Evolutionary conservation across 2,797 vertebrate species (phyloP).

Genomic region (Chelon labrosus): DNA sequence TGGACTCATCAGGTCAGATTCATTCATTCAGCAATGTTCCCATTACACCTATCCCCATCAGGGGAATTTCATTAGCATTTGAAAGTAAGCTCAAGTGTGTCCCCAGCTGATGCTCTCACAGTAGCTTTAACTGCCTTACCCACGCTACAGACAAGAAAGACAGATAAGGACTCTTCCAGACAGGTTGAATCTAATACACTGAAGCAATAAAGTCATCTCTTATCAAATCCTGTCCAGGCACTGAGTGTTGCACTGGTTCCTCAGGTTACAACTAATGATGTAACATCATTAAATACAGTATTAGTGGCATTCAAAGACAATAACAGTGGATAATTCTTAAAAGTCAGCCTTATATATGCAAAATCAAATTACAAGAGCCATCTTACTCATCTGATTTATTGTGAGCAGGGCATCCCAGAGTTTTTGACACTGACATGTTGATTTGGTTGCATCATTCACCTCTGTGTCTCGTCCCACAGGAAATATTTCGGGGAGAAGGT

Average conservation of each 20-base stretch:
- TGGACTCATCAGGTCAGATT: slow-evolving; percentile 92
- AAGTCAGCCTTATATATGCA: too few relatives aligned
- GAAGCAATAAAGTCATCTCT: too few relatives aligned
- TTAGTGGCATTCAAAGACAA: too few relatives aligned
- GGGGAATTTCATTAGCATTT: not conserved
- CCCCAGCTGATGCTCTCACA: not conserved
- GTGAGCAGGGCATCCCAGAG: too few relatives aligned
- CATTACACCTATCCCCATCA: not conserved
- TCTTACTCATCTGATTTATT: too few relatives aligned
- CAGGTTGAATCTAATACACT: not conserved
- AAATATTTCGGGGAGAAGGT: slow-evolving; percentile 99
- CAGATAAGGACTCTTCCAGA: slow-evolving; percentile 1
- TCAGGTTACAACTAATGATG: too few relatives aligned
- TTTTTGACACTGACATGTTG: too few relatives aligned
- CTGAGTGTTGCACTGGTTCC: too few relatives aligned
- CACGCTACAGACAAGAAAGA: not conserved
- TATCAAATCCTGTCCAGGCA: not conserved
- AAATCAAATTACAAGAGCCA: too few relatives aligned
- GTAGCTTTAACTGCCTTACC: not conserved
- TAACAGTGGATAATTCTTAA: too few relatives aligned
- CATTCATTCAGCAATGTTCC: not conserved
- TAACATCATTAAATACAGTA: too few relatives aligned
- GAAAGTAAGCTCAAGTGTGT: not conserved
- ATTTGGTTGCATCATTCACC: not conserved
- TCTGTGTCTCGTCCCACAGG: slow-evolving; percentile 74